Evolutionary conservation across 2,888 invertebrate species (phyloP), one percentile per base, ranked within the genome.

Genomic region (Lagria hirta): DNA sequence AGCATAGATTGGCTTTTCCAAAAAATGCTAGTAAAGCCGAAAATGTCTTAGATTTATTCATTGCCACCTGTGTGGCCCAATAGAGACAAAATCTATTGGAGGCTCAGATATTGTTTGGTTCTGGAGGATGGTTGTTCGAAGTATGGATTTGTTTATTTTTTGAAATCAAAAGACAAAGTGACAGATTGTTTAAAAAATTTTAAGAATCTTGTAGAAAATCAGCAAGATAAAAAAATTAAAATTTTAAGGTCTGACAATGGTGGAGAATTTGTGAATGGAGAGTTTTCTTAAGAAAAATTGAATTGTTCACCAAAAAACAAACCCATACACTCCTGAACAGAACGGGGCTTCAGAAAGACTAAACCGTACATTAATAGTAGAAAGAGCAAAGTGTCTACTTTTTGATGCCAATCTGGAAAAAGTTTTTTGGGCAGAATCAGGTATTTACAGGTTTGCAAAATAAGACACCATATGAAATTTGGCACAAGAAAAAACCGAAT

Each of bases 401-500:
- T 55, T 56, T 43, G 54, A 59, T 28, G 52, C 56, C 8, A 35
- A 53, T 13, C 23, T 61, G 4, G 33, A 52, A 4, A 59, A 54
- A 14, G 23, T 5, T 2, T 52, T 61, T 45, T 61, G 58, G 58
- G 57, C 55, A 11, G 60, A 62, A 51, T 55, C 57, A 8, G 49
- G 55, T 28, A 29, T 28, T 15, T 5, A 7, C 21, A 5, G 38
- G 12, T 4, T 37, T 56, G 6, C 27, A 37, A 12, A 35, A 50
- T 12, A 52, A 58, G 48, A 64, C 61, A 1, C 63, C 68, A 3
- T 57, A 51, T 45, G 66, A 68, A 47, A 8, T 54, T 4, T 66
- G 66, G 64, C 44, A 48, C 35, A 51, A 55, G 2, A 43, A 36
- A 14, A 66, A 62, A 42, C 64, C 65, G 7, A 44, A 63, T 49